Evolutionary conservation across 2,797 vertebrate genomes (phyloP).

Genomic region (Xenentodon cancila): DNA sequence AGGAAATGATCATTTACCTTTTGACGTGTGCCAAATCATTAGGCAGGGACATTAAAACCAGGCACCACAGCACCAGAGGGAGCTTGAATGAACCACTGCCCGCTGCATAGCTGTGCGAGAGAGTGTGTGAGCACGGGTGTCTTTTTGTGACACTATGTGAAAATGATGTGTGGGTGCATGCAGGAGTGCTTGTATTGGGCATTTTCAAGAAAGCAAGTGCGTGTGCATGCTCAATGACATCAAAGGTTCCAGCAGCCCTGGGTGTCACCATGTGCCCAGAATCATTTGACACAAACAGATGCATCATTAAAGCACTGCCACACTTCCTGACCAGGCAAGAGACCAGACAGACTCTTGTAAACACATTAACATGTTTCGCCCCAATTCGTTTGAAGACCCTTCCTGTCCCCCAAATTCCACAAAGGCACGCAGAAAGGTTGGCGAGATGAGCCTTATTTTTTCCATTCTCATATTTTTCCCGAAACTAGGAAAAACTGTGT

Average conservation of each 20-base stretch:
- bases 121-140: conserved; percentile 41
- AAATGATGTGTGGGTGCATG: conserved; percentile 23
- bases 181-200: conserved; percentile 50
- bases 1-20: conserved; percentile 88
- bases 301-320: conserved; percentile 85
- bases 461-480: conserved; percentile 40
- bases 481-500: conserved; percentile 36
- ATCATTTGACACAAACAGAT: conserved; percentile 86
- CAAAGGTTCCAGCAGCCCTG: conserved; percentile 80
- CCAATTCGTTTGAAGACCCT: conserved; percentile 43
- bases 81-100: conserved; percentile 80
- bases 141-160: conserved; percentile 36
- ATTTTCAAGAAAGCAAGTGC: conserved; percentile 55
- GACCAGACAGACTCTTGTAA: conserved; percentile 67
- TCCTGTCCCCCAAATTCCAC: conserved; percentile 53
- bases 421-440: conserved; percentile 54
- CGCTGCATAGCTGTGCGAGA: conserved; percentile 64
- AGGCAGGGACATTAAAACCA: conserved; percentile 88
- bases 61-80: conserved; percentile 83
- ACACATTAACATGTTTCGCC: conserved; percentile 58
- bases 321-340: conserved; percentile 69
- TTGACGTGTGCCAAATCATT: conserved; percentile 86
- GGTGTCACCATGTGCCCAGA: conserved; percentile 84
- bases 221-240: conserved; percentile 66
- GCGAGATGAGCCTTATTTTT: conserved; percentile 23